Evolutionary conservation across 2,797 vertebrate species (phyloP), one percentile per base, ranked within the genome.

Genomic region (Knipowitschia caucasica): DNA sequence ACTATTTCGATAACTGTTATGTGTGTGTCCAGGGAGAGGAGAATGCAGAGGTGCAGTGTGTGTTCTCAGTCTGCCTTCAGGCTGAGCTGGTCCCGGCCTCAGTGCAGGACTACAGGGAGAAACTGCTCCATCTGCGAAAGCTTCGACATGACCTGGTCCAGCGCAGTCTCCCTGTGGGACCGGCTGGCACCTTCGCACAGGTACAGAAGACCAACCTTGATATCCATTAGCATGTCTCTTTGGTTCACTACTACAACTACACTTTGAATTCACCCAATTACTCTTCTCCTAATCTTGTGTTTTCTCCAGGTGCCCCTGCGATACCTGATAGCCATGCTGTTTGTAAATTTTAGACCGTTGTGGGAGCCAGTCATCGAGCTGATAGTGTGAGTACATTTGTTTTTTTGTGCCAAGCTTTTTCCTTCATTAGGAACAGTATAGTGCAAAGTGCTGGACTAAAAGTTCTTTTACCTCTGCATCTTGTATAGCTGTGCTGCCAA

Each of bases 321-420:
- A 5, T 99, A 97, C 80, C 92, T 99, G 56, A 80, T 97, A 10
- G 91, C 94, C 25, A 97, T 98, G 95, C 86, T 99, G 38, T 98
- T 95, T 49, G 54, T 98, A 63, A 99, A 99, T 86, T 99, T 99
- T 88, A 92, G 75, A 43, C 91, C 92, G 3, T 88, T 99, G 53
- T 99, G 97, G 97, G 94, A 95, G 57, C 87, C 95, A 5, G 92
- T 97, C 23, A 92, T 93, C 65, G 96, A 99, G 8, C 91, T 99
- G 9, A 62, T 99, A 47, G 89, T 77, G 97, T 99, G 72, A 95
- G 94, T 89, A 11, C 12, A 21, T 34, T 18, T 14, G 12, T 54
- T 59, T 38, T 6, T 38, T 20, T 9, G 5, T 0, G 14, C 17
- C 12, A 65, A 64, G 14, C 3, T 3, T 33, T 7, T 56, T 14